Percentiles rank a stretch among this genome's conserved stretches.
phyloP scores from a whole-genome alignment of 2,113 vertebrate species.

The Nycticryphes semicollaris region DNA sequence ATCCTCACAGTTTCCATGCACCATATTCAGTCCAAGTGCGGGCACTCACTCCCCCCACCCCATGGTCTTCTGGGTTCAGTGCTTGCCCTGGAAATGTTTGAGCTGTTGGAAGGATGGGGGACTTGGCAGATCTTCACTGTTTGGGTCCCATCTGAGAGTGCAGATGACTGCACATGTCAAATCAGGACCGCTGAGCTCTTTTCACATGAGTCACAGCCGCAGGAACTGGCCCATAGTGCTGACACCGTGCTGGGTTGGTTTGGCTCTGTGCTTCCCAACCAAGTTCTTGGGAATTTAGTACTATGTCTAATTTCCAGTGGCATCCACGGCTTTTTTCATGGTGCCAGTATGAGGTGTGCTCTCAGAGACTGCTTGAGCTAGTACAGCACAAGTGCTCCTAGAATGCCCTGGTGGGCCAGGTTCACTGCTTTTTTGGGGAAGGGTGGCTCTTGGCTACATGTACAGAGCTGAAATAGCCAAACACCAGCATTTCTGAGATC shows the following conservation, averaged over 20 bases:
- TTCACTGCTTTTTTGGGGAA: not conserved
- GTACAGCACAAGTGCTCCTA: not conserved
- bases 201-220: not conserved
- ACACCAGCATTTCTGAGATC: not conserved
- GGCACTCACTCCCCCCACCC: not conserved
- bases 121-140: not conserved
- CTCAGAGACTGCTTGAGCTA: not conserved
- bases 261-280: not conserved
- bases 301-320: not conserved
- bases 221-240: not conserved
- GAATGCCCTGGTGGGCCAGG: accelerated
- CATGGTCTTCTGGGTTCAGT: not conserved
- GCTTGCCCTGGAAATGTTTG: not conserved
- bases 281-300: not conserved
- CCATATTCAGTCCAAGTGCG: not conserved
- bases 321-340: not conserved
- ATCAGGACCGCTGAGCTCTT: not conserved
- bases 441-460: not conserved
- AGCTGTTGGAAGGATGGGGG: not conserved
- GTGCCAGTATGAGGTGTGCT: not conserved
- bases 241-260: not conserved
- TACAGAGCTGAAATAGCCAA: not conserved
- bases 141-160: not conserved
- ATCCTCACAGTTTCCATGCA: not conserved
- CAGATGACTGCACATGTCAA: not conserved